Percentiles rank a stretch among this genome's conserved stretches.
Evolutionary conservation across 2,888 invertebrate species (phyloP).

Genomic region (Dysmachus trigonus): DNA sequence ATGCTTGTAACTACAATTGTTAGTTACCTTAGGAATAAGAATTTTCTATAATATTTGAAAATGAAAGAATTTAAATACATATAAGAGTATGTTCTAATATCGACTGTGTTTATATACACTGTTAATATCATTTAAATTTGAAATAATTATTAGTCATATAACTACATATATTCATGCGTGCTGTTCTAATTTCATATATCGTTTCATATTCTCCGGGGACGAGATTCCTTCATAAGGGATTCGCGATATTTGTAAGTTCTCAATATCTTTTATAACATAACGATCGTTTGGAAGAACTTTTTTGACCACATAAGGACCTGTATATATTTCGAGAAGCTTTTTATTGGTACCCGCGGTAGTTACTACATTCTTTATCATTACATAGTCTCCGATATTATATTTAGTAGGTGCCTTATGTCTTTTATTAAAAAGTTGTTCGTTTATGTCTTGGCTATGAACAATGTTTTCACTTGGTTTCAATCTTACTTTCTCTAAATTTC

Average conservation of each 20-base stretch:
- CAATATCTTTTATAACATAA: neutral
- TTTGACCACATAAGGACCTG: neutral
- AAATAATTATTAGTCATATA: too few species aligned
- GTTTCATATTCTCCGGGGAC: neutral
- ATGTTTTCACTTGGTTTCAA: neutral
- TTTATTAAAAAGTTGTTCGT: neutral
- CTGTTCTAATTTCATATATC: neutral
- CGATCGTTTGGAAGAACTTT: neutral
- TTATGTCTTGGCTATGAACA: neutral
- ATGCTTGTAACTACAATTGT: too few species aligned
- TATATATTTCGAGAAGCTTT: neutral
- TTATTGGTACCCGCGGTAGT: neutral
- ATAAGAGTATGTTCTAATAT: too few species aligned
- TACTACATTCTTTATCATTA: neutral
- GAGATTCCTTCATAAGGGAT: neutral
- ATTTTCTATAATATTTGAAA: too few species aligned
- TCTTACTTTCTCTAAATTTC: neutral
- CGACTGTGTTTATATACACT: too few species aligned
- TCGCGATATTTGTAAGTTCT: neutral
- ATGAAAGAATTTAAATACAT: too few species aligned
- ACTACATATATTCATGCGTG: too few species aligned
- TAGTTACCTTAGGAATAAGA: too few species aligned
- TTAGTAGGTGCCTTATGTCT: neutral
- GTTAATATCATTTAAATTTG: too few species aligned
- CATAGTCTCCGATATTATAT: neutral